These are phyloP conservation scores for Spondyliosoma cantharus DNA, from an alignment of 2,797 vertebrate genomes.

Conservation along the genomic window DNA sequence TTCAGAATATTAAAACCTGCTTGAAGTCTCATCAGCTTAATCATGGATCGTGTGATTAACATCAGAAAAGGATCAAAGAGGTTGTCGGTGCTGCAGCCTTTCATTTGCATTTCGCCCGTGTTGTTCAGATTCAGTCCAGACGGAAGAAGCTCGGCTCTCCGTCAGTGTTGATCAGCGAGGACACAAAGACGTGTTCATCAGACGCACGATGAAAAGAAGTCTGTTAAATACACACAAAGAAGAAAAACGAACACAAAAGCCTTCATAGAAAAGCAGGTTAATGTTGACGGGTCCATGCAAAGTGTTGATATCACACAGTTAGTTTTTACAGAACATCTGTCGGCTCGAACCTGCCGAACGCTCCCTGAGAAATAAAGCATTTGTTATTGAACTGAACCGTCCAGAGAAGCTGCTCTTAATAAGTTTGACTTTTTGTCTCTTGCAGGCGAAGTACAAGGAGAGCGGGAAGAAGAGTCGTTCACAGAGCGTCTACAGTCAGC, in stretches of 20 bases:
- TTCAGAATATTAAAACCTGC: not conserved
- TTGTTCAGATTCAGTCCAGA: not conserved
- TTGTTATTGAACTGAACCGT: not conserved
- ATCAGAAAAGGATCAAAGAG: conserved; percentile 50
- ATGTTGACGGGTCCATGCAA: not conserved
- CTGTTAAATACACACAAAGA: not conserved
- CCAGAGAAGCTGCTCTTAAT: too few relatives aligned
- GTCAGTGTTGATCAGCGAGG: not conserved
- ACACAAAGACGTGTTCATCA: not conserved
- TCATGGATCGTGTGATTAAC: conserved; percentile 3
- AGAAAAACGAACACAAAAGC: not conserved
- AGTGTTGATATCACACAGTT: too few relatives aligned
- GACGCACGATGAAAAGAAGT: not conserved
- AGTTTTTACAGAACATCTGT: too few relatives aligned
- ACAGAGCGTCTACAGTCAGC: conserved; percentile 83
- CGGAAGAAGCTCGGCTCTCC: not conserved
- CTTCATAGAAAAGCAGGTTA: not conserved
- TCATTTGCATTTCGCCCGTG: conserved; percentile 25
- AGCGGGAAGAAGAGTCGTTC: conserved; percentile 44
- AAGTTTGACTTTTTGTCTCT: not conserved
- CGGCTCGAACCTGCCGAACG: too few relatives aligned
- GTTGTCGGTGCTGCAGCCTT: not conserved
- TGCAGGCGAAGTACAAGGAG: conserved; percentile 86
- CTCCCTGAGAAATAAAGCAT: not conserved
- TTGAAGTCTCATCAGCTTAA: not conserved